Base-by-base conservation (phyloP, 2,113 vertebrate species). In the Brachyhypopomus occidentalis region DNA sequence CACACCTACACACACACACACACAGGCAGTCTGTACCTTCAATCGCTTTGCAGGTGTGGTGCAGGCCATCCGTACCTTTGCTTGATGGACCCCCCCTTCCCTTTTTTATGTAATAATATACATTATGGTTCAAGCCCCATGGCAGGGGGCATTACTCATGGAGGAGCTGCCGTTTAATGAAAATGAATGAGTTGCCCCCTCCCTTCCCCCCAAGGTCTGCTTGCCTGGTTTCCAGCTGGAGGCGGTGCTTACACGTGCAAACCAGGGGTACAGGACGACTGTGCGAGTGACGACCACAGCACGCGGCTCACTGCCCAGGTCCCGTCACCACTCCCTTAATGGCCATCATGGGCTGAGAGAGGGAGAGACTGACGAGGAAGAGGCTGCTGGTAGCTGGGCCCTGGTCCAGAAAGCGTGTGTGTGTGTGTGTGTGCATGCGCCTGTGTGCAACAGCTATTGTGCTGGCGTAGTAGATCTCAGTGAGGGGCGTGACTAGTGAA, bases 91-190 rank as follows among this genome's bases (percentile, higher is more conserved):
- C 36, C 11, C 41, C 38, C 17, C 8, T 4, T 19, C 66, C 34
- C n/a, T 20, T 22, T 59, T 72, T 75, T 6, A 63, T 84, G 79
- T 81, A 58, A 75, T 67, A 64, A 22, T 36, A 20, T 30, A 41
- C 59, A 20, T 41, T 20, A 41, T n/a, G 20, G 25, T 30, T 20
- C 69, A 52, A 22, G 38, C 48, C 5, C 45, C 36, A 71, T 85
- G 77, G 25, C 80, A 56, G 69, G 80, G 52, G 41, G 82, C 74
- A 79, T 62, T 76, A 56, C 66, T 74, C 69, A 64, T 78, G 84
- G 87, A 85, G 72, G 72, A 36, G 55, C 64, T 82, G 78, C 74
- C 17, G 34, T 84, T 79, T 89, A 88, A 90, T 89, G 86, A 89
- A 85, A 88, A 90, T 88, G 63, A 89, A 87, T 84, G 82, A 86